These are phyloP conservation scores for Hydrozoanthus tunicans DNA, from an alignment of 64 coral and sea anemone species.

Conservation along the genomic window DNA sequence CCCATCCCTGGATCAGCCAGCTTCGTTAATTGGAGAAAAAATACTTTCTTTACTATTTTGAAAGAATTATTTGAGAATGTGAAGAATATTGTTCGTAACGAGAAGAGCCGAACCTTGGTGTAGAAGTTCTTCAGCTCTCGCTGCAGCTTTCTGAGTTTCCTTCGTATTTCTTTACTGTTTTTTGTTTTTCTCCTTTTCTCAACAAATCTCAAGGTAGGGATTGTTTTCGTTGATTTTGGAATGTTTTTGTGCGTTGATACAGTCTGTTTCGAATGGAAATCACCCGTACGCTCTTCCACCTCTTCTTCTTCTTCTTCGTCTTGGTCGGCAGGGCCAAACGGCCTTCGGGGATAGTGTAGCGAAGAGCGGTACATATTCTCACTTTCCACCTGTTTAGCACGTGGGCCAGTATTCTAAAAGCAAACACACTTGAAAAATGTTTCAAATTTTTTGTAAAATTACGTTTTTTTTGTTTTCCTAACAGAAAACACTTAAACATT, in stretches of 20 bases:
- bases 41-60: background rate
- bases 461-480: too few species aligned
- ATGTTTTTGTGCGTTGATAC: background rate
- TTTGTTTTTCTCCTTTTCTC: background rate
- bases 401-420: background rate
- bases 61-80: background rate
- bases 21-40: background rate
- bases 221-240: background rate
- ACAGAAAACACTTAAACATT: too few species aligned
- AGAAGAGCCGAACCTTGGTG: background rate
- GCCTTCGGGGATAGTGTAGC: background rate
- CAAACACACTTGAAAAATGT: too few species aligned
- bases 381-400: background rate
- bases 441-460: too few species aligned
- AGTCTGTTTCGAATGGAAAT: background rate
- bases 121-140: background rate
- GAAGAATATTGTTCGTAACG: background rate
- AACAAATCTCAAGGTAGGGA: background rate
- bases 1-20: background rate
- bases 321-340: background rate
- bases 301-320: background rate
- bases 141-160: constrained; percentile 7
- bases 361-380: background rate
- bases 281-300: background rate
- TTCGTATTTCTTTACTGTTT: constrained; percentile 17